A percentile compares a stretch with the other conserved stretches of the same genome.
Conservation (phyloP, 2,797 vertebrate species). For the Mallotus villosus region DNA sequence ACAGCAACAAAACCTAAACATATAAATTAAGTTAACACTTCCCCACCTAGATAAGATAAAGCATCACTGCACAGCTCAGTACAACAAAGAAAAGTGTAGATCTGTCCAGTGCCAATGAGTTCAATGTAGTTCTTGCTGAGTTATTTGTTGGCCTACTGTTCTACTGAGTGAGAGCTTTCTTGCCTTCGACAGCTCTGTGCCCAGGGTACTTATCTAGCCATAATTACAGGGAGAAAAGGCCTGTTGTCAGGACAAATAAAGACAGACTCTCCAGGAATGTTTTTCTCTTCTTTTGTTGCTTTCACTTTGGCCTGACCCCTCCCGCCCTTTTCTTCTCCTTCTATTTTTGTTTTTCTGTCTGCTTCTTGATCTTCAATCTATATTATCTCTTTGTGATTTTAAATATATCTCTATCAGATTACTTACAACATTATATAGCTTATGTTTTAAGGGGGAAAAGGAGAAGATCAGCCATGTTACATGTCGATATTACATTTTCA, state of each 20-base stretch:
- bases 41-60: not conserved
- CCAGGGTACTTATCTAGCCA: slow-evolving; percentile 64
- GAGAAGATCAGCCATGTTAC: not conserved
- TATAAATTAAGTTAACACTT: not conserved
- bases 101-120: not conserved
- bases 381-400: not conserved
- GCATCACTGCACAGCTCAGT: no score
- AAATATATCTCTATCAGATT: no score
- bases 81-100: not conserved
- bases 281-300: slow-evolving; percentile 48
- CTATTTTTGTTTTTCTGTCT: not conserved
- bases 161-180: slow-evolving; percentile 35
- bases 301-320: not conserved
- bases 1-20: no score
- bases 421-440: not conserved
- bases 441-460: no score
- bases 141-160: slow-evolving; percentile 17
- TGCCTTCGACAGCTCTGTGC: slow-evolving; percentile 48
- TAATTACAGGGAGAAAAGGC: slow-evolving; percentile 68
- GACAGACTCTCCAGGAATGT: slow-evolving; percentile 72
- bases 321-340: no score
- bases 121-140: not conserved
- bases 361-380: not conserved
- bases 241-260: slow-evolving; percentile 74
- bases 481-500: not conserved